Base-by-base conservation (phyloP, 1,140 invertebrate species). In the Teleogryllus occipitalis region DNA sequence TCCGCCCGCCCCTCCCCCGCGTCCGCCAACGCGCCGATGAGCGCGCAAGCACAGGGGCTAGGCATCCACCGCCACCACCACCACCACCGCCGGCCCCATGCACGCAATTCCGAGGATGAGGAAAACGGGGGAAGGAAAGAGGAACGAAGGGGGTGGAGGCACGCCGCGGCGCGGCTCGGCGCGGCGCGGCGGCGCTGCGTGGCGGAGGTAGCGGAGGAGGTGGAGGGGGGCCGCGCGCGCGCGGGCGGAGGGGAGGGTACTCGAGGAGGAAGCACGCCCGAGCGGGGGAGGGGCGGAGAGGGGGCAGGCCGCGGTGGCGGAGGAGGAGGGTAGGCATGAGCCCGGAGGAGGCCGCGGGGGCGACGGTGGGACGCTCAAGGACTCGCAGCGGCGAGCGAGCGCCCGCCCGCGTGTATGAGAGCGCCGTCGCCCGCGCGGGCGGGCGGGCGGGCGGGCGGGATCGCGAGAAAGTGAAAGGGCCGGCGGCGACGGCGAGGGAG, bases 41-140 rank as follows among this genome's bases (percentile, higher is more conserved):
- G 7, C 7, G 54, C 27, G 5, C 27, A 39, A 39, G 27, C 54
- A 65, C 54, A 65, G 54, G 54, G 54, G 54, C 54, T 65, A 0
- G 49, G 54, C 54, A 14, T 1, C 5, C 27, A 18, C 54, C 54
- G 54, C 54, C 49, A 54, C 49, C 49, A 7, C 54, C 54, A 18
- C 54, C 54, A 7, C 54, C 54, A 3, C 18, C 54, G 54, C 54
- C 54, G 54, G 49, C 15, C 54, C 54, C 54, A 65, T 65, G 54
- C 49, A 65, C 54, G 54, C 54, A 65, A 65, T 65, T 65, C 49
- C 54, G 54, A 65, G 54, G 7, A 54, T 54, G 54, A 65, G 54
- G 54, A 65, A 65, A 65, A 65, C 54, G 54, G 54, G 54, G 54
- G 54, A 65, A 65, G 54, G 54, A 65, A 65, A 65, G 54, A 65